Evolutionary conservation across 2,113 vertebrate genomes (phyloP).

Genomic region (Pelodiscus sinensis): DNA sequence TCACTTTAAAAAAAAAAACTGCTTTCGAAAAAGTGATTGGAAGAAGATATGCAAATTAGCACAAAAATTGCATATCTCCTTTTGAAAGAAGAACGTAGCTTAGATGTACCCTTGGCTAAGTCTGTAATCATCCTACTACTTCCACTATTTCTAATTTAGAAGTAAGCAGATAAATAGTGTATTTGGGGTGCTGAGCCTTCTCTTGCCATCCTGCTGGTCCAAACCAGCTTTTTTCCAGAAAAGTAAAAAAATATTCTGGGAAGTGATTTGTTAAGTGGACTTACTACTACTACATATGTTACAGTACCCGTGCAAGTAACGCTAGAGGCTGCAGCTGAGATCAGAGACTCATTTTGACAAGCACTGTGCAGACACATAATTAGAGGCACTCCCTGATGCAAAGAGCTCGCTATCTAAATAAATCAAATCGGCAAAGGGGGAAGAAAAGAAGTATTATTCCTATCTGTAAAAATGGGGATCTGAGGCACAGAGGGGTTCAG

Average conservation of each 20-base stretch:
- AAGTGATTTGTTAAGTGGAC: constrained; percentile 19
- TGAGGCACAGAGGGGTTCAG: neutral
- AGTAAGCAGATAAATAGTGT: constrained; percentile 26
- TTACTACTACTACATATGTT: constrained; percentile 25
- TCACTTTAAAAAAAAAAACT: too few relatives aligned
- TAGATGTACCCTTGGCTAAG: neutral
- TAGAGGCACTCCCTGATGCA: neutral
- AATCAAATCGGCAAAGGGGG: neutral
- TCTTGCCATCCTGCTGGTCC: constrained; percentile 45
- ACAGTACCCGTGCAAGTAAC: constrained; percentile 17
- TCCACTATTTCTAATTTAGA: constrained; percentile 51
- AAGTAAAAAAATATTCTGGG: neutral
- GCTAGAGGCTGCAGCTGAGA: constrained; percentile 22
- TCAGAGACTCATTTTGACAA: neutral
- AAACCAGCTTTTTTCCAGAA: constrained; percentile 44
- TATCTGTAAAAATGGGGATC: neutral
- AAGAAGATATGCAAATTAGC: too few relatives aligned
- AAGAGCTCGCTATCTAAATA: neutral
- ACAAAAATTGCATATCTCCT: too few relatives aligned
- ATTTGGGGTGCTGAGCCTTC: neutral
- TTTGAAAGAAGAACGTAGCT: too few relatives aligned
- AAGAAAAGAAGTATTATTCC: neutral
- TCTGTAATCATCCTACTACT: constrained; percentile 52
- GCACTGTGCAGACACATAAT: neutral
- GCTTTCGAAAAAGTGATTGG: too few relatives aligned